Evolutionary conservation across 37 sponge, comb jelly and placozoan species (phyloP).

Genomic region (Tethya wilhelma): DNA sequence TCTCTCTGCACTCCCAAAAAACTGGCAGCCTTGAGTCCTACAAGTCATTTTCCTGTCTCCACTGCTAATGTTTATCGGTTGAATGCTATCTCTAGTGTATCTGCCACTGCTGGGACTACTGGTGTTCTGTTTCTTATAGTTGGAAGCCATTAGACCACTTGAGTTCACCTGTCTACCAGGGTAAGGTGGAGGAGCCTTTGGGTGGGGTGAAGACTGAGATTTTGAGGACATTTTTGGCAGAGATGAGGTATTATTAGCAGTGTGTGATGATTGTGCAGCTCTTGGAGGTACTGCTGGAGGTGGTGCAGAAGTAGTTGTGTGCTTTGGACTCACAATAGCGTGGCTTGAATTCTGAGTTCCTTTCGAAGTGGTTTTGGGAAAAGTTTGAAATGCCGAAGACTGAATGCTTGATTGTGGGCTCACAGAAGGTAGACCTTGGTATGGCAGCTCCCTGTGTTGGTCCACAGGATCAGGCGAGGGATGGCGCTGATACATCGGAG

Average conservation of each 20-base stretch:
- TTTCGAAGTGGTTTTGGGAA: no score
- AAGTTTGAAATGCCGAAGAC: no score
- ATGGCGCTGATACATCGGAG: background rate
- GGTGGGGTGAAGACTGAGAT: no score
- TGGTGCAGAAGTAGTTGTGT: background rate
- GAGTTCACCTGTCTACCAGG: no score
- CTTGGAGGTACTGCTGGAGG: background rate
- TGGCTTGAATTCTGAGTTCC: background rate
- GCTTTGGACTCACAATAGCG: background rate
- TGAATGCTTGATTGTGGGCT: no score
- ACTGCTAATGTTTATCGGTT: no score
- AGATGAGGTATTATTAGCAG: background rate
- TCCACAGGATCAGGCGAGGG: background rate
- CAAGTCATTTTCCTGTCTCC: constrained; percentile 20
- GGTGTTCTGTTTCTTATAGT: background rate
- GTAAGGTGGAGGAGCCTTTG: no score
- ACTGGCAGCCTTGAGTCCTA: constrained; percentile 36
- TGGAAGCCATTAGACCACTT: background rate
- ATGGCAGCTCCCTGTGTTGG: no score
- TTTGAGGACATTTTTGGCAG: no score
- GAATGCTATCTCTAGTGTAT: constrained; percentile 56
- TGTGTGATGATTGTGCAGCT: background rate
- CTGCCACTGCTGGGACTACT: constrained; percentile 8
- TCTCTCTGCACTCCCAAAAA: constrained; percentile 34
- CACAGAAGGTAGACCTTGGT: no score